Conservation (phyloP, 23 tunicate genomes). For the Trididemnum miniatum region DNA sequence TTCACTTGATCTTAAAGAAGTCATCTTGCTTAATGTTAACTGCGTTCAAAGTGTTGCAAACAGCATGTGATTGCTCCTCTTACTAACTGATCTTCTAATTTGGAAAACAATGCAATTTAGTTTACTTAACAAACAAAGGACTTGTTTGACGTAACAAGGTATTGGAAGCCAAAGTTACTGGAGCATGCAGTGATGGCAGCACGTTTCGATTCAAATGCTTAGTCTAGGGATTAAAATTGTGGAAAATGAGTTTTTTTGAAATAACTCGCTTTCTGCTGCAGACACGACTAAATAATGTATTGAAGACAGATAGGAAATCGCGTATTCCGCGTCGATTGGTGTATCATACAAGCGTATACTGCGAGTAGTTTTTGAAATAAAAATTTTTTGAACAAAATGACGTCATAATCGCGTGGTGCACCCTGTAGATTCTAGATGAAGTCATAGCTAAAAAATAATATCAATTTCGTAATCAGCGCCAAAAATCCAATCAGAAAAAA, state of each 20-base stretch:
- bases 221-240: neutral
- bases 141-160: too few species aligned
- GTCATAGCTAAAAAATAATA: constrained; percentile 1
- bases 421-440: neutral
- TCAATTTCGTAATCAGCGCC: constrained; percentile 9
- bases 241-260: neutral
- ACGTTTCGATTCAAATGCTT: too few species aligned
- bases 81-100: too few species aligned
- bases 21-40: neutral
- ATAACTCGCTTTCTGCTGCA: neutral
- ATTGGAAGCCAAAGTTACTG: too few species aligned
- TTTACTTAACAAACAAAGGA: too few species aligned
- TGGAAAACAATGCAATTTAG: too few species aligned
- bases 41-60: neutral
- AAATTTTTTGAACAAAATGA: neutral
- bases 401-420: constrained; percentile 7
- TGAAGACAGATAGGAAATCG: constrained; percentile 21
- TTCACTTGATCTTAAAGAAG: neutral
- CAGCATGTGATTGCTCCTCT: neutral
- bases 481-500: constrained; percentile 7
- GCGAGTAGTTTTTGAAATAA: constrained; percentile 3
- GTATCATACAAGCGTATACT: neutral
- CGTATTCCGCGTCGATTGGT: constrained; percentile 7
- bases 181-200: too few species aligned
- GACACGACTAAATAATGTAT: constrained; percentile 20